phyloP scores from a whole-genome alignment of 2,888 invertebrate species.

The Sinohyriopsis cumingii region DNA sequence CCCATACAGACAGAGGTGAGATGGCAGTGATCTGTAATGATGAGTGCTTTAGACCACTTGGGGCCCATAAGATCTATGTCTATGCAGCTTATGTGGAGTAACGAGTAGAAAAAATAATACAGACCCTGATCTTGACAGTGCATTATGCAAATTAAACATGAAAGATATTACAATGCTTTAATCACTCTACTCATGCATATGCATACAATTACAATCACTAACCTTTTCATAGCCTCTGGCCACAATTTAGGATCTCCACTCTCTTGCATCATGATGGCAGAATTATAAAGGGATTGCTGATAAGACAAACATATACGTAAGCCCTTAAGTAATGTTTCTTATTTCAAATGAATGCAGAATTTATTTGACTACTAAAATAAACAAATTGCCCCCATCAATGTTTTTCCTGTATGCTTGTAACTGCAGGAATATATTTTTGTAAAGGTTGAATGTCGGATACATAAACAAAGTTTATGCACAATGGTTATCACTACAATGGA shows the following conservation, averaged over 20 bases:
- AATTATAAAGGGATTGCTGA: conserved; percentile 90
- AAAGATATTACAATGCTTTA: too few relatives aligned
- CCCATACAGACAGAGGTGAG: too few relatives aligned
- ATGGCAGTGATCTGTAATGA: too few relatives aligned
- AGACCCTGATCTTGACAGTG: too few relatives aligned
- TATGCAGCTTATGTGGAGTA: too few relatives aligned
- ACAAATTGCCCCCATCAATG: not conserved
- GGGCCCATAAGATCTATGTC: too few relatives aligned
- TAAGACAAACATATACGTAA: conserved; percentile 15
- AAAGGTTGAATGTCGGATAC: not conserved
- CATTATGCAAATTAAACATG: too few relatives aligned
- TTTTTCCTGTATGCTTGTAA: not conserved
- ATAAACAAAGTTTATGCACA: not conserved
- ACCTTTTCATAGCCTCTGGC: conserved; percentile 76
- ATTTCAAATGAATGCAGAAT: too few relatives aligned
- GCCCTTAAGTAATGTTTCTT: not conserved
- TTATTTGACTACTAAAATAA: too few relatives aligned
- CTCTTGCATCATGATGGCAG: conserved; percentile 94
- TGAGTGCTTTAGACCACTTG: too few relatives aligned
- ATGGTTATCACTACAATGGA: not conserved
- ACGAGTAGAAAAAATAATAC: too few relatives aligned
- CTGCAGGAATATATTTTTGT: not conserved
- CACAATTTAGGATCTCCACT: conserved; percentile 86
- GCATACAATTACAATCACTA: conserved; percentile 5
- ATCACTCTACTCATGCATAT: too few relatives aligned